A percentile compares a stretch with the other conserved stretches of the same genome.
Evolutionary conservation across 2,797 vertebrate species (phyloP).

Genomic region (Peromyscus eremicus): DNA sequence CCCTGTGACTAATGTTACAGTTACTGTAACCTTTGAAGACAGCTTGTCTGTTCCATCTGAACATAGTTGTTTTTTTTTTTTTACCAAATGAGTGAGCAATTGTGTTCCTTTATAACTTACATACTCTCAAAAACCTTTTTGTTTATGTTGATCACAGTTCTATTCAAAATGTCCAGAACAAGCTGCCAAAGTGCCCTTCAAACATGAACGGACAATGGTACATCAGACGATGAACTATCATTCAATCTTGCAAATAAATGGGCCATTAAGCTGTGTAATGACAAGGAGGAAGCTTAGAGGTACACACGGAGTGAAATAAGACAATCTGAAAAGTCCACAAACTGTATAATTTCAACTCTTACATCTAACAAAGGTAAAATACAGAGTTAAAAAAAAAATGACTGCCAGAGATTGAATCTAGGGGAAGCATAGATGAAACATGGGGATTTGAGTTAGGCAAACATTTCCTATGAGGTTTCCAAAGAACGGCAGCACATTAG

Average conservation of each 20-base stretch:
- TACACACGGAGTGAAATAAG: neutral
- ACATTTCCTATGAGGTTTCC: neutral
- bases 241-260: neutral
- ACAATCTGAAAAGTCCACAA: neutral
- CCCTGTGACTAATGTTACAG: neutral
- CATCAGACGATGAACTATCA: too few relatives aligned
- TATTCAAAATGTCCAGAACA: neutral
- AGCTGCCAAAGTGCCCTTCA: neutral
- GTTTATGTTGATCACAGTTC: neutral
- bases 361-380: neutral
- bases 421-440: neutral
- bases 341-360: neutral
- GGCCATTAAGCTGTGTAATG: neutral
- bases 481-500: neutral
- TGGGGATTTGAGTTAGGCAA: neutral
- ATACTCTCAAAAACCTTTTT: neutral
- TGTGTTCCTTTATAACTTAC: neutral
- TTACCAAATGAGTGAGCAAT: neutral
- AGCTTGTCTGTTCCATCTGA: neutral
- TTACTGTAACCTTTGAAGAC: neutral
- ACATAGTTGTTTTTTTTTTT: neutral
- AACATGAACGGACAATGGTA: neutral
- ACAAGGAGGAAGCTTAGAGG: neutral
- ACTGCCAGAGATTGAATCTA: too few relatives aligned
- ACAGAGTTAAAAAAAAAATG: too few relatives aligned